Base-by-base conservation (phyloP, 2,797 vertebrate species). In the Clarias platycephalus region DNA sequence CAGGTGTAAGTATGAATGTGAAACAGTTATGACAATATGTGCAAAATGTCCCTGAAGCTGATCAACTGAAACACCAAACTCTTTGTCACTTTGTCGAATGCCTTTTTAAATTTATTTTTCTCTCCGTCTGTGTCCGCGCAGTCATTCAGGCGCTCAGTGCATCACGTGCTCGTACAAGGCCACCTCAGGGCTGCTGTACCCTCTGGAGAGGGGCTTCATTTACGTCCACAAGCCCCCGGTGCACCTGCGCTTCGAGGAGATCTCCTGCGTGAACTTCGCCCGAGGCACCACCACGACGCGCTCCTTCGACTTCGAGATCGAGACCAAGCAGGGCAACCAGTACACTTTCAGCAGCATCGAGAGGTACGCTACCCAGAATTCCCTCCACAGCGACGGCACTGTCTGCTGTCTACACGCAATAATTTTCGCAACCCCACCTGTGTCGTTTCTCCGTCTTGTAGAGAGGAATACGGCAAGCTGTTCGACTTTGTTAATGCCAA, bases 291-390 rank as follows among this genome's bases (percentile, higher is more conserved):
- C 98, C 81, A 99, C 98, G 0, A 99, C 98, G 0, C 96, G 98
- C 5, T 99, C 98, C 89, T 99, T 99, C 0, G 97, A 99, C 93
- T 99, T 99, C 0, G 98, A 99, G 92, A 97, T 99, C 0, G 97
- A 99, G 95, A 99, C 98, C 85, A 99, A 98, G 90, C 98, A 99
- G 91, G 97, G 96, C 77, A 97, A 95, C 2, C 97, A 98, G 91
- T 99, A 97, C 87, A 99, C 98, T 64, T 99, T 99, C 95, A 99
- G 98, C 95, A 99, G 97, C 94, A 99, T 99, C 0, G 98, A 99
- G 94, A 96, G 98, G 98, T 98, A 86, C 20, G 2, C 68, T 20
- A 62, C 58, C 76, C 58, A 78, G 58, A 26, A 63, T 28, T 63
- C 24, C n/a, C 24, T 44, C 31, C 16, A 62, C 75, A 62, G 12